Evolutionary conservation across 2,797 vertebrate genomes (phyloP), one percentile per base, ranked within the genome.

Genomic region (Psittacula derbiana): DNA sequence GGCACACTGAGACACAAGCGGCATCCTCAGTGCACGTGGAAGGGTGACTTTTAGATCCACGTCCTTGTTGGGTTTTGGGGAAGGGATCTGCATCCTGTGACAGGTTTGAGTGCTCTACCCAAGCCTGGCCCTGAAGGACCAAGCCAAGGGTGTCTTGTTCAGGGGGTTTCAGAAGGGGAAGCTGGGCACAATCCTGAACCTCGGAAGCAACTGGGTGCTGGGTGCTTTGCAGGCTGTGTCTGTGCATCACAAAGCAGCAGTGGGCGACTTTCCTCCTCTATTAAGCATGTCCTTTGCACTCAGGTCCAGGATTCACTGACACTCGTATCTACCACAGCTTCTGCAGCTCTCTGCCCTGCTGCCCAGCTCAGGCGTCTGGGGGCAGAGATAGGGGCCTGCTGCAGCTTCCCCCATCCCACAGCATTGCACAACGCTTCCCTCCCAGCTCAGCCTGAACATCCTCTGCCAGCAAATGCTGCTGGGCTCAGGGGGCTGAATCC

Each of bases 1-100:
- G 24, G 16, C 6, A 3, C 12, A 0, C 1, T 8, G 47, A 60
- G 49, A 8, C 20, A 4, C 1, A 16, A 50, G 55, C 28, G 30
- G 61, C n/a, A 20, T 27, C 79, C 40, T 76, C 61, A 2, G 5
- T 1, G 11, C 5, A 0, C 23, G 72, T 13, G 3, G 10, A 31
- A 72, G 33, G 44, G 49, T 28, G 41, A 12, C 15, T 46, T 58
- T 8, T 16, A 8, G 11, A 70, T 55, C 55, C 27, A 16, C 13
- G 21, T 41, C 57, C 21, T 12, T 44, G 33, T 6, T 8, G 17
- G 33, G 12, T 4, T 70, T 41, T 28, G 20, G 25, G 55, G 4
- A 33, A 16, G 18, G 2, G 62, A 14, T 83, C 21, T 83, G n/a
- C 72, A 60, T 11, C 16, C 75, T 30, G 21, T 11, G 33, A 6